Conservation (phyloP, 2,113 vertebrate genomes). For the human (Homo sapiens) region DNA sequence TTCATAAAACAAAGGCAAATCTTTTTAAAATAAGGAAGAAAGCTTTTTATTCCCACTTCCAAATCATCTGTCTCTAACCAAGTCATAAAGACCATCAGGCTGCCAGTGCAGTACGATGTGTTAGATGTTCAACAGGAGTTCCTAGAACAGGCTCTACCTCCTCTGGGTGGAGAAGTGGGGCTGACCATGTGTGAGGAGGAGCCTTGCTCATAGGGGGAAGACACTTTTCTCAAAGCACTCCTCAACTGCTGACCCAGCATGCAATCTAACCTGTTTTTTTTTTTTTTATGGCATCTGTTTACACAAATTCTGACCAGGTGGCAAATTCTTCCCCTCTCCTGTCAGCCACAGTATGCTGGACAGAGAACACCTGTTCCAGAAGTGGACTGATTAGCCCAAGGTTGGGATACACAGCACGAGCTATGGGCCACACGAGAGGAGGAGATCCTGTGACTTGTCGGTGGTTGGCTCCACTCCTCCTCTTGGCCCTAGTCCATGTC, state of each 20-base stretch:
- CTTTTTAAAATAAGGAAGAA: background rate
- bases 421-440: background rate
- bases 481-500: slow-evolving; percentile 16
- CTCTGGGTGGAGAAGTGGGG: background rate
- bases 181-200: background rate
- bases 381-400: slow-evolving; percentile 44
- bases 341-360: slow-evolving; percentile 28
- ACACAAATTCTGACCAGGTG: slow-evolving; percentile 66
- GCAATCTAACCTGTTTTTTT: background rate
- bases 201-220: background rate
- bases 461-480: background rate
- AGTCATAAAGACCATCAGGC: background rate
- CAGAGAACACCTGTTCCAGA: slow-evolving; percentile 71
- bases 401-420: background rate
- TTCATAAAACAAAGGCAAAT: background rate
- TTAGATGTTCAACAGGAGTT: background rate
- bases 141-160: background rate
- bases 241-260: background rate
- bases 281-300: slow-evolving; percentile 54
- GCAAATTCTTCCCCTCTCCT: slow-evolving; percentile 56
- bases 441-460: background rate
- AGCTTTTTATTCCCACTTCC: background rate
- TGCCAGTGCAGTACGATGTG: background rate
- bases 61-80: background rate
- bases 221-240: background rate